These are phyloP conservation scores for Porites rus DNA, from an alignment of 92 coral and sea anemone genomes.

Conservation along the genomic window DNA sequence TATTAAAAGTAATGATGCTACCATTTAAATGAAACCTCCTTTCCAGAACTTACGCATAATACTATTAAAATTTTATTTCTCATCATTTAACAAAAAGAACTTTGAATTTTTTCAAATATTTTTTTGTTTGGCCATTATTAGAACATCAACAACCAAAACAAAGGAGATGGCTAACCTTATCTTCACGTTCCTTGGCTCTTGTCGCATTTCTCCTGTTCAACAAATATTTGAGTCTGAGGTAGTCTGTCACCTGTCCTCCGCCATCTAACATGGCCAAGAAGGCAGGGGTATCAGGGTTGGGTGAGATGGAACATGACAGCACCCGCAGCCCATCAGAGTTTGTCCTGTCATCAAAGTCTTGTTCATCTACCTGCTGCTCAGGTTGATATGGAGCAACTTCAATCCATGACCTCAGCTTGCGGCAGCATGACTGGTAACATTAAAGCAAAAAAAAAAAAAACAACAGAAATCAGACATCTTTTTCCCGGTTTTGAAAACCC, in stretches of 20 bases:
- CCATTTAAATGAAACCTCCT: too few species aligned
- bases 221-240: constrained; percentile 83
- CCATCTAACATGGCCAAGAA: constrained; percentile 97
- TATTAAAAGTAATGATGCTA: too few species aligned
- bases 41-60: too few species aligned
- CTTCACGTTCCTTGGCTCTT: constrained; percentile 84
- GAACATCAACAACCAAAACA: background rate
- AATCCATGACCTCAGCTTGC: constrained; percentile 81
- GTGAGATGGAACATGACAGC: constrained; percentile 80
- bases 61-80: too few species aligned
- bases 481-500: too few species aligned
- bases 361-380: constrained; percentile 92
- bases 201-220: constrained; percentile 81
- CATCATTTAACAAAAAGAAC: too few species aligned
- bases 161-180: constrained; percentile 69
- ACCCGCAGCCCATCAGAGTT: constrained; percentile 92
- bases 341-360: constrained; percentile 78
- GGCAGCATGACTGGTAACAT: constrained; percentile 66
- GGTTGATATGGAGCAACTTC: constrained; percentile 99
- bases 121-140: too few species aligned
- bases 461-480: background rate
- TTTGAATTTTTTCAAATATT: too few species aligned
- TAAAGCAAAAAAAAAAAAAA: background rate
- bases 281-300: constrained; percentile 82
- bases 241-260: constrained; percentile 93